phyloP scores from a whole-genome alignment of 2,797 vertebrate species.

The Heliangelus exortis region DNA sequence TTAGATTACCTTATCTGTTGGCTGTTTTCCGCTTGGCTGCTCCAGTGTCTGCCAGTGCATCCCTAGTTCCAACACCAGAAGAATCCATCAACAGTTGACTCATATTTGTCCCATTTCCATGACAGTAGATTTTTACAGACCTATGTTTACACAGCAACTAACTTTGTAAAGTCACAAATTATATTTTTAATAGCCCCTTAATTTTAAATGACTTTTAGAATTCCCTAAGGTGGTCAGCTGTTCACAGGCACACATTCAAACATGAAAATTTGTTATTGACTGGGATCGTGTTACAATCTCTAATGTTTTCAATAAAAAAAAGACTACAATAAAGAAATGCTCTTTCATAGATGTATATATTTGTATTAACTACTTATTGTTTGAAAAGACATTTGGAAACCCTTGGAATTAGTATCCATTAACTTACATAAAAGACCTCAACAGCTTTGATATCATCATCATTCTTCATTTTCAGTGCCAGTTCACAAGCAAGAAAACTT shows the following conservation, averaged over 20 bases:
- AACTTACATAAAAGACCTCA: neutral
- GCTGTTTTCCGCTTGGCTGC: neutral
- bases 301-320: neutral
- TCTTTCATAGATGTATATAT: neutral
- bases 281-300: neutral
- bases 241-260: neutral
- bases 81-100: neutral
- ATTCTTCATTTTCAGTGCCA: neutral
- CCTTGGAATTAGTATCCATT: neutral
- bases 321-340: neutral
- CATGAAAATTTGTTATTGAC: neutral
- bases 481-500: neutral
- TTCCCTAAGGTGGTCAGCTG: neutral
- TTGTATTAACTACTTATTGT: neutral
- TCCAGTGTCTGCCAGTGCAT: neutral
- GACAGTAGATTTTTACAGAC: neutral
- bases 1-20: neutral
- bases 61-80: neutral
- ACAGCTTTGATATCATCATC: neutral
- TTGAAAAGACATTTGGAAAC: neutral
- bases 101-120: neutral
- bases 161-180: rapidly evolving
- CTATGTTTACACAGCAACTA: neutral
- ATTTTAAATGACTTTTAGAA: neutral
- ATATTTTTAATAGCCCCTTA: neutral